phyloP scores from a whole-genome alignment of 2,888 invertebrate species.

The Dryobota labecula region DNA sequence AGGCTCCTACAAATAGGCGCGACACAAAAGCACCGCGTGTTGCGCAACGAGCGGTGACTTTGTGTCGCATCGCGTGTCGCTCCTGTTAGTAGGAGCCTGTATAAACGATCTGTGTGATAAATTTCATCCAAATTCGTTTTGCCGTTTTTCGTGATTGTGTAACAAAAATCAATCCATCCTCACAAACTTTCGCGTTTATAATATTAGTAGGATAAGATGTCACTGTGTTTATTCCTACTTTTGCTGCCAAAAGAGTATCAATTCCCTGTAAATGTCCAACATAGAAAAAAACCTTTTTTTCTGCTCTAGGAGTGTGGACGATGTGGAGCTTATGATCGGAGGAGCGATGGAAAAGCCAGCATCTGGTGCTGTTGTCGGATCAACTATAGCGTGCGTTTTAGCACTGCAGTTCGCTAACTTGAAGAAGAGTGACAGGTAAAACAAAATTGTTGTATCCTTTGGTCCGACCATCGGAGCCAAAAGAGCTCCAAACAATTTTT shows the following conservation, averaged over 20 bases:
- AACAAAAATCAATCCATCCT: too few relatives aligned
- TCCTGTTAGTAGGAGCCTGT: too few relatives aligned
- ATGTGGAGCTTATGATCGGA: slow-evolving; percentile 96
- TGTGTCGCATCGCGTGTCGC: too few relatives aligned
- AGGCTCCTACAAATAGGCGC: too few relatives aligned
- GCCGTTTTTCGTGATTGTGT: too few relatives aligned
- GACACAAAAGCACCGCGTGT: too few relatives aligned
- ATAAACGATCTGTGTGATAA: too few relatives aligned
- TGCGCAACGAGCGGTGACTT: too few relatives aligned
- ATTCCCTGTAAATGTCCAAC: neutral
- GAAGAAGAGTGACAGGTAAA: slow-evolving; percentile 94
- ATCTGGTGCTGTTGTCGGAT: slow-evolving; percentile 95
- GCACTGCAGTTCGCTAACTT: slow-evolving; percentile 95
- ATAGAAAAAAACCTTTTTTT: neutral
- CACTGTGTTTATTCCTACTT: neutral
- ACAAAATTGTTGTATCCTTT: neutral
- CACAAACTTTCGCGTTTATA: too few relatives aligned
- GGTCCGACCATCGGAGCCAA: too few relatives aligned
- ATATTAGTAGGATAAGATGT: too few relatives aligned
- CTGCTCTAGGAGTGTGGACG: slow-evolving; percentile 91
- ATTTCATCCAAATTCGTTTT: too few relatives aligned
- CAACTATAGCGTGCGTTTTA: slow-evolving; percentile 96
- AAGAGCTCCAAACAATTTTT: neutral
- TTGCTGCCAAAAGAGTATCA: neutral
- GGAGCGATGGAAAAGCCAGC: slow-evolving; percentile 95